phyloP scores from a whole-genome alignment of 2,797 vertebrate genomes.

The Sebastiscus tertius region DNA sequence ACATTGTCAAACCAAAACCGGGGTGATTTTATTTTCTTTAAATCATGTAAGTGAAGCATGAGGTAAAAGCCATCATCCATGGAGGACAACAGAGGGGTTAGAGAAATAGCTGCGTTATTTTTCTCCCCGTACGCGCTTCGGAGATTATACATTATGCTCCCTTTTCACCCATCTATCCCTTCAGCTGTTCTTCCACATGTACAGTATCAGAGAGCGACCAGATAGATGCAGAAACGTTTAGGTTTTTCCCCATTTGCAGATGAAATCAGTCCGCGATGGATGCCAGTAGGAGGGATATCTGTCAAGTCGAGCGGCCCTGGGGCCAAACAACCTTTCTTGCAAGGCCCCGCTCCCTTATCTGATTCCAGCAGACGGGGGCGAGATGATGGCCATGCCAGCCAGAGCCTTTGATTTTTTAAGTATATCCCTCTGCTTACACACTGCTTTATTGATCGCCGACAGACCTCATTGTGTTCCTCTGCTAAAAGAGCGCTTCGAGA shows the following conservation, averaged over 20 bases:
- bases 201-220: conserved; percentile 48
- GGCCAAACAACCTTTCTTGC: conserved; percentile 70
- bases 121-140: conserved; percentile 19
- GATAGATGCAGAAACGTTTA: conserved; percentile 51
- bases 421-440: conserved; percentile 64
- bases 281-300: conserved; percentile 68
- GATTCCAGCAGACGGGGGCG: conserved; percentile 75
- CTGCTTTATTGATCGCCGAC: conserved; percentile 73
- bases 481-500: conserved; percentile 51
- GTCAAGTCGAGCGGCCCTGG: conserved; percentile 62
- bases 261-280: conserved; percentile 55
- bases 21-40: conserved; percentile 68
- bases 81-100: conserved; percentile 53
- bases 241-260: conserved; percentile 64
- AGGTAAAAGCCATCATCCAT: conserved; percentile 58
- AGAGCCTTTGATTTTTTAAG: conserved; percentile 70
- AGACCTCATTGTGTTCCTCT: conserved; percentile 70
- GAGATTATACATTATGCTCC: conserved; percentile 47
- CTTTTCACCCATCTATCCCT: conserved; percentile 45
- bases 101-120: conserved; percentile 42
- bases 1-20: conserved; percentile 67
- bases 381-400: conserved; percentile 73
- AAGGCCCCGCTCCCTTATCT: conserved; percentile 74
- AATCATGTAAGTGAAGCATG: conserved; percentile 62
- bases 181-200: conserved; percentile 41